Evolutionary conservation across 2,797 vertebrate species (phyloP), one percentile per base, ranked within the genome.

Genomic region (Cryptoprocta ferox): DNA sequence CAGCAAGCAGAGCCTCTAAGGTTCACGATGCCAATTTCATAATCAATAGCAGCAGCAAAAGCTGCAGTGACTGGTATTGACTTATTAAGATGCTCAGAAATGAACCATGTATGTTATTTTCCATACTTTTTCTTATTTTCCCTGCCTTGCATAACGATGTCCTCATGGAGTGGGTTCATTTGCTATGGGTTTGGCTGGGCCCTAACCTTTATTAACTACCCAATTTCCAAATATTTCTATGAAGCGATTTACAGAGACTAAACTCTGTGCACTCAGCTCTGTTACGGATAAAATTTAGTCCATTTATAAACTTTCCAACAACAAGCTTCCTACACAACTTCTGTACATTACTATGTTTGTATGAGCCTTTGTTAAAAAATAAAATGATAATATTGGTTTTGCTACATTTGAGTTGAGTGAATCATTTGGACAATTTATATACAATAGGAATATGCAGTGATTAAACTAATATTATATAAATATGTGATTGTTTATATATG

Each of bases 241-340:
- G 16, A 80, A 68, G 42, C 6, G 5, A 82, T 85, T 75, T 82
- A 32, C 59, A 71, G 71, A 94, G 37, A 73, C 48, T 75, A 91
- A 89, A 85, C 9, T 14, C 14, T 76, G 4, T 61, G 21, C 24
- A 13, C 15, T 63, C 12, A 7, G 0, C 42, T 97, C 2, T 83
- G 35, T 80, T 92, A 61, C 56, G 19, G 59, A 79, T 91, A 76
- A 96, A 96, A 93, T 76, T 87, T 65, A 87, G 28, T 66, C 21
- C 26, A 83, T 32, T 84, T 89, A 93, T 82, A 97, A 85, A 86
- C 16, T 45, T 90, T 89, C 28, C n/a, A 81, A 81, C 50, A 83
- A 70, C n/a, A 93, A 89, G 70, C 83, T 92, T 94, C 70, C 89
- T 91, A 63, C 73, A 81, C 89, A 94, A 50, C 93, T 96, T 96